Evolutionary conservation across 1,140 invertebrate genomes (phyloP), one percentile per base, ranked within the genome.

Genomic region (Drosophila orosa): DNA sequence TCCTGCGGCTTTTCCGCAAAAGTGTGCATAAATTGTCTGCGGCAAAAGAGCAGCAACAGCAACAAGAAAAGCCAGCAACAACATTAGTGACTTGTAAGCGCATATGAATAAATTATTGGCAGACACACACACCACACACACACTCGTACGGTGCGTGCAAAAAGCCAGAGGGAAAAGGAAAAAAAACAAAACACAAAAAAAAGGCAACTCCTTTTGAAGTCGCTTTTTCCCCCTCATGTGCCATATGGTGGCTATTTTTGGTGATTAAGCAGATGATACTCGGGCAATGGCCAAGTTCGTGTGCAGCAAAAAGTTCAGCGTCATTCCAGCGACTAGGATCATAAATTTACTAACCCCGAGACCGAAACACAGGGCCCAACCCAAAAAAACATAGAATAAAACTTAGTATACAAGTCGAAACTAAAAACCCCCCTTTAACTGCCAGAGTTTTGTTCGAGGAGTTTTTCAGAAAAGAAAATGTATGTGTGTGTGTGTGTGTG

Each of bases 241-340:
- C 86, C 86, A 90, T 90, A 90, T 90, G 86, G 86, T 86, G 86
- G 87, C 87, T 90, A 86, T 90, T 90, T 73, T 83, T 78, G 87
- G 86, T 90, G 86, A 90, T 90, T 90, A 90, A 86, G 87, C 87
- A 87, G 86, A 90, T 90, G 87, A 90, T 87, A 90, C 82, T 78
- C 59, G 50, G 63, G 65, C 78, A 52, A 13, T 50, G 48, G 29
- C 82, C 81, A 85, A 75, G 57, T 82, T 74, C 55, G 67, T 68
- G 65, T 35, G 65, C 77, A 69, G 59, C 60, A 87, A 87, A 86
- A 86, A 86, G 75, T 86, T 86, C 83, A 81, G 78, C 83, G 83
- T 86, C 82, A 86, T 86, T 87, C 72, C 79, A 84, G 45, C 60
- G 78, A 85, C 82, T 82, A 66, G 83, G 67, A 86, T 87, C 82